A percentile compares a stretch with the other conserved stretches of the same genome.
Evolutionary conservation across 2,113 vertebrate genomes (phyloP).

Genomic region (Micronycteris hirsuta): DNA sequence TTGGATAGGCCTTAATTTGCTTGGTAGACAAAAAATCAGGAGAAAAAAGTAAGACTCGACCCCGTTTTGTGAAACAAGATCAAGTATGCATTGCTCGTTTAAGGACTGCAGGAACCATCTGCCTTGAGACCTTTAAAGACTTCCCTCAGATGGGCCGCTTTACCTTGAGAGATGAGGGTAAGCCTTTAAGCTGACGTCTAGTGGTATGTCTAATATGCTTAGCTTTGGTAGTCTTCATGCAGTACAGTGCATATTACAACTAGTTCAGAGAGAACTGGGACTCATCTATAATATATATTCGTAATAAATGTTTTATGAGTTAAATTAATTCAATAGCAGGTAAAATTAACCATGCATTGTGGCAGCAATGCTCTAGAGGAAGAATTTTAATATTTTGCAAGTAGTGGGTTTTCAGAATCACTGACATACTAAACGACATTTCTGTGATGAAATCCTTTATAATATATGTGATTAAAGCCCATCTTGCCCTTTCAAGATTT

Average conservation of each 20-base stretch:
- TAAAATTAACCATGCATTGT: neutral
- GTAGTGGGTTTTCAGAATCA: neutral
- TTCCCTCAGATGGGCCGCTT: constrained; percentile 99
- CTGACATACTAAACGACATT: neutral
- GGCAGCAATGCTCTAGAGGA: neutral
- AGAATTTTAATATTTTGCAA: neutral
- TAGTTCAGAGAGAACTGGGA: neutral
- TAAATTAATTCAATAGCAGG: neutral
- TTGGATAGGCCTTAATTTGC: constrained; percentile 96
- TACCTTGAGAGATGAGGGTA: constrained; percentile 98
- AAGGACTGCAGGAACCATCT: constrained; percentile 95
- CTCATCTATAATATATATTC: neutral
- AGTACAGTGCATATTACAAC: neutral
- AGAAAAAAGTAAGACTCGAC: constrained; percentile 97
- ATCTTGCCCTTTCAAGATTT: neutral
- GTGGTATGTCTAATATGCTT: neutral
- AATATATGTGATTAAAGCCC: neutral
- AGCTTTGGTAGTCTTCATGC: neutral
- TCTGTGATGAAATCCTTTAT: neutral
- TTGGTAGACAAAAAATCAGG: constrained; percentile 99
- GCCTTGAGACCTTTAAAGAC: constrained; percentile 99
- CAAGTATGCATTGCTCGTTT: constrained; percentile 98
- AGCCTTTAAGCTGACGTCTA: constrained; percentile 17
- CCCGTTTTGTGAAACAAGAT: constrained; percentile 99
- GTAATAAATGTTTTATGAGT: neutral